A percentile compares a stretch with the other conserved stretches of the same genome.
phyloP scores from a whole-genome alignment of 2,113 vertebrate genomes.

The Laterallus jamaicensis region DNA sequence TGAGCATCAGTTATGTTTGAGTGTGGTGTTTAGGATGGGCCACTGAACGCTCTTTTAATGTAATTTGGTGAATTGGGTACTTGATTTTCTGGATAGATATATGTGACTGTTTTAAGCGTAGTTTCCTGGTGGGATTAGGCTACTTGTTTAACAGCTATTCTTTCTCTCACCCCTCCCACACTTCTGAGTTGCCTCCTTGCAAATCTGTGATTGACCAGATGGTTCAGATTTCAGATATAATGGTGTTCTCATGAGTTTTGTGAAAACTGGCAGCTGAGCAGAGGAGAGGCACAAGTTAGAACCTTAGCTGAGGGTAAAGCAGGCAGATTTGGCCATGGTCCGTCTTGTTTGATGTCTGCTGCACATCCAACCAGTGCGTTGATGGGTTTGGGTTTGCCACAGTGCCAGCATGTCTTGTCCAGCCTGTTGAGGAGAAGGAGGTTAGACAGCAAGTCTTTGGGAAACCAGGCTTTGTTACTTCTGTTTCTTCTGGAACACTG shows the following conservation, averaged over 20 bases:
- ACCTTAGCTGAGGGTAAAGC: background rate
- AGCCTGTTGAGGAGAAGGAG: background rate
- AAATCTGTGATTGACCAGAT: background rate
- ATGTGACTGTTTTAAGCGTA: background rate
- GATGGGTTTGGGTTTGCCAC: background rate
- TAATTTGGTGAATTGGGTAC: background rate
- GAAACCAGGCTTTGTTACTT: background rate
- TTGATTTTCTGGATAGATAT: background rate
- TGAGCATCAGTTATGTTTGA: background rate
- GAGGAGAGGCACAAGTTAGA: background rate
- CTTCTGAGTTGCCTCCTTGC: conserved; percentile 17
- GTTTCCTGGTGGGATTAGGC: background rate
- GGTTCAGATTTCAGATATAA: background rate
- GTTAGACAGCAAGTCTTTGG: background rate
- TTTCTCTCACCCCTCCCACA: background rate
- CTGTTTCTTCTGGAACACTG: background rate
- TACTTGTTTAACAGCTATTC: conserved; percentile 5
- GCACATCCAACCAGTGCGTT: background rate
- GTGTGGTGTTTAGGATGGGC: background rate
- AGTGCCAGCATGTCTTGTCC: background rate
- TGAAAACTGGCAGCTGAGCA: background rate
- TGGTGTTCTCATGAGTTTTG: background rate
- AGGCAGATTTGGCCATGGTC: background rate
- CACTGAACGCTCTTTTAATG: background rate
- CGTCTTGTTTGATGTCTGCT: background rate